These are phyloP conservation scores for Crematogaster levior DNA, from an alignment of 2,888 invertebrate species.

Conservation along the genomic window DNA sequence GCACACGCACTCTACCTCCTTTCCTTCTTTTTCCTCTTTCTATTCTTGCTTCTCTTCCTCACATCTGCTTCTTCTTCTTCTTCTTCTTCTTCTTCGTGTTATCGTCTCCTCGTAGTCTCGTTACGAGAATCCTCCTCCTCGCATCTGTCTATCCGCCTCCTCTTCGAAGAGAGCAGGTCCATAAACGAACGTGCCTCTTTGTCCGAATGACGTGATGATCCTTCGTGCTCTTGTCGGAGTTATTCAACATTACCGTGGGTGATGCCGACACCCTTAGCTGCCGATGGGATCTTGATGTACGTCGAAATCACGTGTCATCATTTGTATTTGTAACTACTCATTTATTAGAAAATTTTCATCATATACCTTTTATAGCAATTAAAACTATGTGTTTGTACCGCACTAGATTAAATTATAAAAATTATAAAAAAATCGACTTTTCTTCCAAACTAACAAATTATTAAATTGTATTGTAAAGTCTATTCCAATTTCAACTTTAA, in stretches of 20 bases:
- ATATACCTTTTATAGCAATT: neutral
- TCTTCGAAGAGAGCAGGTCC: slow-evolving; percentile 39
- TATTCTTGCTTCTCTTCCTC: slow-evolving; percentile 30
- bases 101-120: slow-evolving; percentile 67
- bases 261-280: slow-evolving; percentile 14
- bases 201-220: slow-evolving; percentile 62
- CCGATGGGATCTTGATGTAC: neutral
- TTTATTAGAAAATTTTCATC: neutral
- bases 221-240: slow-evolving; percentile 37
- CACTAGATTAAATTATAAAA: neutral
- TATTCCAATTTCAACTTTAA: neutral
- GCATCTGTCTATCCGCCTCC: slow-evolving; percentile 49
- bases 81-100: slow-evolving; percentile 46
- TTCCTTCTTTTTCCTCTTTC: neutral
- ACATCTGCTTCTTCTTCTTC: neutral
- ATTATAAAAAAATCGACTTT: neutral
- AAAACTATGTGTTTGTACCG: neutral
- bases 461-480: neutral
- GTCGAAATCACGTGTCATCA: neutral
- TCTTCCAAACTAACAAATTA: neutral
- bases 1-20: slow-evolving; percentile 66
- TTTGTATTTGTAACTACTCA: neutral
- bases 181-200: slow-evolving; percentile 68
- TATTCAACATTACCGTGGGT: slow-evolving; percentile 16
- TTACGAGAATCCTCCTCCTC: slow-evolving; percentile 70